Percentiles rank a stretch among this genome's conserved stretches.
These are phyloP conservation scores for Lasioglossum zephyrum DNA, from an alignment of 2,888 invertebrate species.

Conservation along the genomic window DNA sequence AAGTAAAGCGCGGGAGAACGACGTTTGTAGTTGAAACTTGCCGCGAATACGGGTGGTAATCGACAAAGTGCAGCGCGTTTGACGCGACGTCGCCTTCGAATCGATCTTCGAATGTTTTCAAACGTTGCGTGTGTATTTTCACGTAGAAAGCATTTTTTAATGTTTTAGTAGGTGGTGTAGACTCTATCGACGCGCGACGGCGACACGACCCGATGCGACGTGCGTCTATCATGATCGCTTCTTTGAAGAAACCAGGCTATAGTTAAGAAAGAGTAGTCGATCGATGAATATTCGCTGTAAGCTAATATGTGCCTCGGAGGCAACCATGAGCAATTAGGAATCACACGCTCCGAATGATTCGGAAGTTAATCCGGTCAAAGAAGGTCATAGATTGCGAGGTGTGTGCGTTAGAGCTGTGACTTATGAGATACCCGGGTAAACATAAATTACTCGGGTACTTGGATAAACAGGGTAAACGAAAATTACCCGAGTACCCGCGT, in stretches of 20 bases:
- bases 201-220: too few relatives aligned
- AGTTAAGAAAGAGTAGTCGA: background rate
- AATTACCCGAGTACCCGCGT: too few relatives aligned
- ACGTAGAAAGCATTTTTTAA: background rate
- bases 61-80: background rate
- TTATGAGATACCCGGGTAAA: too few relatives aligned
- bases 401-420: too few relatives aligned
- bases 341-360: background rate
- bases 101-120: background rate
- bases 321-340: background rate
- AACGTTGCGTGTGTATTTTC: background rate
- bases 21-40: background rate
- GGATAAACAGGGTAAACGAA: too few relatives aligned
- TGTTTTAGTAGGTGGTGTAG: background rate
- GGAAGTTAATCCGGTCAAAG: background rate
- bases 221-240: background rate
- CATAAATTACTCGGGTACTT: too few relatives aligned
- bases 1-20: background rate
- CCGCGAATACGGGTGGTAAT: background rate
- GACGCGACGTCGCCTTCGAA: background rate
- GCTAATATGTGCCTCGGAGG: background rate
- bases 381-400: background rate
- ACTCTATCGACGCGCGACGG: too few relatives aligned
- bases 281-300: background rate
- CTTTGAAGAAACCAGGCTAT: background rate